Evolutionary conservation across 2,888 invertebrate genomes (phyloP), one percentile per base, ranked within the genome.

Genomic region (Xestia xanthographa): DNA sequence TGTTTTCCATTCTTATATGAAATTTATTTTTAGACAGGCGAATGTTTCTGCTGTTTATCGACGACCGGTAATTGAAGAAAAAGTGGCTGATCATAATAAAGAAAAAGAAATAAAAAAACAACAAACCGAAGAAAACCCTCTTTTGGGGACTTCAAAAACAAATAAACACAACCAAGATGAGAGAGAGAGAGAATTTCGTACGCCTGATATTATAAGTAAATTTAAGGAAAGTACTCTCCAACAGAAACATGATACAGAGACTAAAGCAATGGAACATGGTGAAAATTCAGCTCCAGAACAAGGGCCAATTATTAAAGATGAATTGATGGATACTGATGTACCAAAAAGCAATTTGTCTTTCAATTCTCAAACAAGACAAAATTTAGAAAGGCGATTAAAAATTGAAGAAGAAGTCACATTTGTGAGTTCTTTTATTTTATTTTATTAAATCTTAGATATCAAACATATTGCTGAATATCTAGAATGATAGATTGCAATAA

Each of bases 1-100:
- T 43, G 20, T 29, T 22, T 63, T 56, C 14, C 20, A 20, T 67
- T 68, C 58, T 45, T 43, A 77, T 56, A 60, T 63, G 68, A 12
- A 38, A 65, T 80, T 29, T 45, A 71, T 76, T 72, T 81, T n/a
- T 72, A 97, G 97, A 26, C 98, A 98, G 95, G 98, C 98, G 1
- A 98, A 98, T 95, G 97, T 98, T 11, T 97, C 97, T 86, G 93
- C 97, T 70, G 97, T 97, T 80, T 97, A 93, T 94, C 96, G 95
- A 71, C 88, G 89, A 70, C 87, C 92, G 65, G 82, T 90, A 62
- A 80, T 91, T 72, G 87, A 90, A 62, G 66, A 70, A 45, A 72
- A 76, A 56, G 41, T 53, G 38, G 60, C 56, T 43, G 70, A 74
- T 50, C 67, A 63, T 65, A 72, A 75, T 72, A 75, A 81, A 43